Percentiles rank a stretch among this genome's conserved stretches.
phyloP scores from a whole-genome alignment of 2,888 invertebrate species.

The Rhagonycha lutea region DNA sequence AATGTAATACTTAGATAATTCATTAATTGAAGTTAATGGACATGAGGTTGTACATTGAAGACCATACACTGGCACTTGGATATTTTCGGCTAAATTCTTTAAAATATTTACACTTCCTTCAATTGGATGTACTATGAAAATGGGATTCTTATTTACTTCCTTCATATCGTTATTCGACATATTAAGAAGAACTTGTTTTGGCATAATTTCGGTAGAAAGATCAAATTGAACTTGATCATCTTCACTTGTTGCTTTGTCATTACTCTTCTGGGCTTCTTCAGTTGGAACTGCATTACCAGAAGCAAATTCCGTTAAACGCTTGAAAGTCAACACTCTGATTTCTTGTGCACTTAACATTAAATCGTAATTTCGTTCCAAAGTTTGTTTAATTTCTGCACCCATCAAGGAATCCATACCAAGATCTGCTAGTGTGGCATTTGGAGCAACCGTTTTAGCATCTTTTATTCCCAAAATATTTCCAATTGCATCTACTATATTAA shows the following conservation, averaged over 20 bases:
- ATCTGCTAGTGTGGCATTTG: constrained; percentile 82
- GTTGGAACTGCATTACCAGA: constrained; percentile 40
- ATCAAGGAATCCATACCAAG: constrained; percentile 98
- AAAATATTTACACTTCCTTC: constrained; percentile 82
- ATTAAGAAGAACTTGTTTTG: constrained; percentile 70
- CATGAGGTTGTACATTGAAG: constrained; percentile 83
- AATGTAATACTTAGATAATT: constrained; percentile 75
- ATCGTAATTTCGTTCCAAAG: constrained; percentile 90
- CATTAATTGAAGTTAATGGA: constrained; percentile 72
- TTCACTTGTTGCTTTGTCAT: constrained; percentile 50
- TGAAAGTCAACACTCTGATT: constrained; percentile 83
- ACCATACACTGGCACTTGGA: constrained; percentile 83
- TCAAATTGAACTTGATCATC: constrained; percentile 61
- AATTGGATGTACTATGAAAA: constrained; percentile 83
- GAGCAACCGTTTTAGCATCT: constrained; percentile 78
- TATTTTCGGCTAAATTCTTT: constrained; percentile 69
- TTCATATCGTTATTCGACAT: constrained; percentile 63
- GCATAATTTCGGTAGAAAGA: constrained; percentile 69
- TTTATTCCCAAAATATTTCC: constrained; percentile 91
- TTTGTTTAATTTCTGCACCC: constrained; percentile 99
- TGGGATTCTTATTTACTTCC: constrained; percentile 53
- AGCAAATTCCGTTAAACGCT: constrained; percentile 67
- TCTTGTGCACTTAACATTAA: constrained; percentile 88
- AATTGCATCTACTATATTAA: constrained; percentile 75
- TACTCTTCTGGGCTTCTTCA: constrained; percentile 33